These are phyloP conservation scores for Pangasius macronema DNA, from an alignment of 2,797 vertebrate species.

Conservation along the genomic window DNA sequence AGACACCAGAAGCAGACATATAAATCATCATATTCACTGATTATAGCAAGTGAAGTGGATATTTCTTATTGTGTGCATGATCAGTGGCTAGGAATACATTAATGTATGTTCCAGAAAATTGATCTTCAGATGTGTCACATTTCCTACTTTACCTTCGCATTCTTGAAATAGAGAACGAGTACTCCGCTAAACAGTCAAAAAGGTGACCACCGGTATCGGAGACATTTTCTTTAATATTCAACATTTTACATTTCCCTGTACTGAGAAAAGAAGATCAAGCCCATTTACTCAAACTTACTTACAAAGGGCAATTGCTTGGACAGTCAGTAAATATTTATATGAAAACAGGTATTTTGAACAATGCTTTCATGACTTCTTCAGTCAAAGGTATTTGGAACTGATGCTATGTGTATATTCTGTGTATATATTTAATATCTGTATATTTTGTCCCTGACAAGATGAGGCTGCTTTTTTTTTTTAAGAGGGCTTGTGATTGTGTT, in stretches of 20 bases:
- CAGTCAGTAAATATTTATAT: background rate
- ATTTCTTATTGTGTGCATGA: background rate
- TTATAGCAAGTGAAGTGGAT: background rate
- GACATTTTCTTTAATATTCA: no score
- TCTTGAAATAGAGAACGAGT: no score
- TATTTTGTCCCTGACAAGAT: background rate
- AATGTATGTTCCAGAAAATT: background rate
- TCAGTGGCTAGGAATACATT: background rate
- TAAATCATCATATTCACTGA: background rate
- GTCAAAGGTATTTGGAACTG: background rate
- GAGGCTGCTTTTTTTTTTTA: background rate
- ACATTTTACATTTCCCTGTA: background rate
- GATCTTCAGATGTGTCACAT: background rate
- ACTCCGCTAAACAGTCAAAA: no score
- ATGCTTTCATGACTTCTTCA: background rate
- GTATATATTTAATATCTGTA: background rate
- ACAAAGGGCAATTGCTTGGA: no score
- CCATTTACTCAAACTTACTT: background rate
- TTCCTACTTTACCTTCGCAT: conserved; percentile 85
- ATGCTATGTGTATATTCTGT: background rate
- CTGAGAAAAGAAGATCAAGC: background rate
- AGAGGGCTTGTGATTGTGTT: background rate
- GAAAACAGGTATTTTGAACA: background rate
- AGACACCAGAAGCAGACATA: background rate
- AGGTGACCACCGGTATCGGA: no score